Evolutionary conservation across 1,140 invertebrate genomes (phyloP).

Genomic region (silkworm (Bombyx mori)): ASM3026992v2 NC_085117.1:11887001-11887500

Average conservation of each 20-base stretch:
- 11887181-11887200: constrained; percentile 17
- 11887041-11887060: constrained; percentile 30
- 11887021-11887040: constrained; percentile 21
- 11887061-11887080: constrained; percentile 27
- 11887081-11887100: constrained; percentile 37
- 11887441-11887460: constrained; percentile 10
- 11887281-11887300: background rate
- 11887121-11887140: background rate
- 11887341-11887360: constrained; percentile 1
- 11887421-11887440: constrained; percentile 9
- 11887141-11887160: no score
- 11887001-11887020: constrained; percentile 15
- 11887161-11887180: constrained; percentile 18
- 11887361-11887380: background rate
- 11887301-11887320: background rate
- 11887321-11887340: constrained; percentile 2
- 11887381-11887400: no score
- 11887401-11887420: background rate
- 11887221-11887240: background rate
- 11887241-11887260: background rate
- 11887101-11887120: background rate
- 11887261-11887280: constrained; percentile 2
- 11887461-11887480: constrained; percentile 11
- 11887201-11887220: constrained; percentile 12
- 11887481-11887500: constrained; percentile 11